Percentiles rank a stretch among this genome's conserved stretches.
These are phyloP conservation scores for Canis aureus DNA, from an alignment of 2,113 vertebrate species.

Conservation along the genomic window DNA sequence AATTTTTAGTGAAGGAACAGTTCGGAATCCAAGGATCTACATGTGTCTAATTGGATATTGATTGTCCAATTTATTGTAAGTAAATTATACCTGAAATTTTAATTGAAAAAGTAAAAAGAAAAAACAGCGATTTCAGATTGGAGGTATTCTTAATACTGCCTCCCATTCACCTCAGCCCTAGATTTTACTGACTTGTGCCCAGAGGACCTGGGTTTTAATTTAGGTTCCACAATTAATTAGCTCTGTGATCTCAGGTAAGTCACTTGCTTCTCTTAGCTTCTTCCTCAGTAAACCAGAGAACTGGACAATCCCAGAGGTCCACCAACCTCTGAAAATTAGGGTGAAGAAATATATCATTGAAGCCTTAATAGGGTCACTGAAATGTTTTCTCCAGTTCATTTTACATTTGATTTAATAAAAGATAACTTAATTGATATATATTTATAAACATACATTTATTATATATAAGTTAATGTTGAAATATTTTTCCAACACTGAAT, in stretches of 20 bases:
- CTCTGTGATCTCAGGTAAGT: slow-evolving; percentile 64
- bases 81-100: slow-evolving; percentile 47
- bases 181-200: slow-evolving; percentile 56
- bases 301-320: slow-evolving; percentile 15
- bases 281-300: slow-evolving; percentile 38
- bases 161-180: neutral
- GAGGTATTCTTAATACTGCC: neutral
- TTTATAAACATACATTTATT: neutral
- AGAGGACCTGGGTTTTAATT: slow-evolving; percentile 50
- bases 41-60: neutral
- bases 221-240: slow-evolving; percentile 65
- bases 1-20: neutral
- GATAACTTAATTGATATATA: neutral
- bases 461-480: neutral
- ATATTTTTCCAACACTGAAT: neutral
- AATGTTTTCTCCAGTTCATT: slow-evolving; percentile 12
- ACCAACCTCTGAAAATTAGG: slow-evolving; percentile 38
- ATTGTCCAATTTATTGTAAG: neutral
- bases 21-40: neutral
- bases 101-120: slow-evolving; percentile 29
- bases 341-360: slow-evolving; percentile 9
- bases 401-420: slow-evolving; percentile 26
- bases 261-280: slow-evolving; percentile 61
- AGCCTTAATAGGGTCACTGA: slow-evolving; percentile 52
- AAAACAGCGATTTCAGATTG: slow-evolving; percentile 15